Conservation (phyloP, 2,888 invertebrate species). For the Pimpla rufipes region DNA sequence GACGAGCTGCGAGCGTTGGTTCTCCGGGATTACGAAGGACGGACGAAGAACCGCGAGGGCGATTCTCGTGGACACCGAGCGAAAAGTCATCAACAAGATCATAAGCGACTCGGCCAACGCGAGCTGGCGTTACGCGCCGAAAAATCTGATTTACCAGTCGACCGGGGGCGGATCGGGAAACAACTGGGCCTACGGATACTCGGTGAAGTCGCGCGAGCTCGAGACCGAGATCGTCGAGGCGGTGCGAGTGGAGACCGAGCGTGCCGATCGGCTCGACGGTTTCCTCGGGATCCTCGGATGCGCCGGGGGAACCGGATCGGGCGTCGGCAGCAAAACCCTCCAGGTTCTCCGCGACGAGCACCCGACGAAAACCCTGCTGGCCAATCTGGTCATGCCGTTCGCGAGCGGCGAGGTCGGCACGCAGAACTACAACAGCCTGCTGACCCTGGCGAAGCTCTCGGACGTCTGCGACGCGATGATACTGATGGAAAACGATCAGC, state of each 20-base stretch:
- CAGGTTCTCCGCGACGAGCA: constrained; percentile 85
- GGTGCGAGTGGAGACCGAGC: constrained; percentile 85
- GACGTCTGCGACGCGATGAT: constrained; percentile 84
- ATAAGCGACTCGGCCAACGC: constrained; percentile 70
- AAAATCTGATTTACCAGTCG: constrained; percentile 84
- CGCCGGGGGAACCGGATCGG: constrained; percentile 87
- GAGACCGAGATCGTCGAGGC: constrained; percentile 82
- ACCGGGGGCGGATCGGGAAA: constrained; percentile 86
- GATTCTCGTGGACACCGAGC: constrained; percentile 86
- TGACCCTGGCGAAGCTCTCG: constrained; percentile 85
- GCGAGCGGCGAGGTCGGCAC: constrained; percentile 86
- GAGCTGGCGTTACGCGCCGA: constrained; percentile 83
- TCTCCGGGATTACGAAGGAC: constrained; percentile 81
- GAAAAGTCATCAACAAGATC: constrained; percentile 84
- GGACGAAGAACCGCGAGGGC: constrained; percentile 84
- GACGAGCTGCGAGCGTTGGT: constrained; percentile 85
- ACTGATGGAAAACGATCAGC: constrained; percentile 86
- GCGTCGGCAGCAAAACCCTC: constrained; percentile 85
- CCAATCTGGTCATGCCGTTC: constrained; percentile 85
- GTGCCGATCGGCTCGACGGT: constrained; percentile 84
- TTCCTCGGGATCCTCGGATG: constrained; percentile 86
- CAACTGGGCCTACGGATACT: constrained; percentile 87
- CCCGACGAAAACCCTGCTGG: constrained; percentile 85
- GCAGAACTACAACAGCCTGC: constrained; percentile 86
- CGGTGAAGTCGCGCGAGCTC: constrained; percentile 83